phyloP scores from a whole-genome alignment of 2,888 invertebrate species.

The Scaptomyza parva region DNA sequence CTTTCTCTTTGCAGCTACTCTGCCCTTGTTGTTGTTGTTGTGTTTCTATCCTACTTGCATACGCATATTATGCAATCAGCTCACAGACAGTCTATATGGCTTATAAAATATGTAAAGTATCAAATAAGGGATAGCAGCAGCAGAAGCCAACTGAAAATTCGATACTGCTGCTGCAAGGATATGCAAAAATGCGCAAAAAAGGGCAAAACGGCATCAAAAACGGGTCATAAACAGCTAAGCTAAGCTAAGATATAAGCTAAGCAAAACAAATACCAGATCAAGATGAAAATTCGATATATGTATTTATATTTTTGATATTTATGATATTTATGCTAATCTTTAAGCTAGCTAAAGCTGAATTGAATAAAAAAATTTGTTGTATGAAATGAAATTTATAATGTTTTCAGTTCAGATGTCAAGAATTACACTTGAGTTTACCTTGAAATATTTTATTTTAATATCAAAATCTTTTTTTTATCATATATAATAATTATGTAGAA shows the following conservation, averaged over 20 bases:
- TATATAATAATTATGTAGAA: no score
- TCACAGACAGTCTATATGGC: conserved; percentile 16
- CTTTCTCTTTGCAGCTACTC: conserved; percentile 56
- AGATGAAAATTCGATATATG: conserved; percentile 27
- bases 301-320: conserved; percentile 12
- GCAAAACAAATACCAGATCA: conserved; percentile 37
- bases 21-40: conserved; percentile 48
- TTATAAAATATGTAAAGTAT: conserved; percentile 35
- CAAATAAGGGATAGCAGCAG: conserved; percentile 8
- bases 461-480: no score
- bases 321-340: conserved; percentile 12
- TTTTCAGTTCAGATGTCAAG: no score
- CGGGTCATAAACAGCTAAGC: conserved; percentile 20
- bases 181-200: conserved; percentile 49
- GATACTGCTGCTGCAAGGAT: conserved; percentile 31
- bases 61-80: conserved; percentile 60
- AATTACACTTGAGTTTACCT: no score
- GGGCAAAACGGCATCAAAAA: conserved; percentile 28
- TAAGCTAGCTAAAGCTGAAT: no score
- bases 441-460: no score
- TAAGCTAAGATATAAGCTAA: conserved; percentile 18
- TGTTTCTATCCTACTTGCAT: conserved; percentile 42
- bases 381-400: no score
- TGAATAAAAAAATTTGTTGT: no score
- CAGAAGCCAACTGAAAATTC: conserved; percentile 16